Conservation (phyloP, 1,140 invertebrate genomes). For the Lutraria rhynchaena region DNA sequence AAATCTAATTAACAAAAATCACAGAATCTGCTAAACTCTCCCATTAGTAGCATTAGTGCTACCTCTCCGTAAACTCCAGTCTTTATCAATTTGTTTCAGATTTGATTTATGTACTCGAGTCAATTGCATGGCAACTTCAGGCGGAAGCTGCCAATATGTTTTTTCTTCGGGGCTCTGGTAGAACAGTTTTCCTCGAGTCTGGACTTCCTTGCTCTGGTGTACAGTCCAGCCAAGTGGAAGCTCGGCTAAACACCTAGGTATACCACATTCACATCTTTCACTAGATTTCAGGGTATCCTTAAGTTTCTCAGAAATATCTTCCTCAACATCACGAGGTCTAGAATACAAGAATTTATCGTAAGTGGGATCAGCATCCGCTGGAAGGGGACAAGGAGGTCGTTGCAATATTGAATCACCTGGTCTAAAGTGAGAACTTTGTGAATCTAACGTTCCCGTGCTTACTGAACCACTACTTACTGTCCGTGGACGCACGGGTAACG, state of each 20-base stretch:
- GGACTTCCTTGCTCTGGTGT: constrained; percentile 45
- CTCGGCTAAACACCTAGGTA: constrained; percentile 41
- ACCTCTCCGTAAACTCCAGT: constrained; percentile 21
- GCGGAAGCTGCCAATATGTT: constrained; percentile 50
- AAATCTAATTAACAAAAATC: neutral
- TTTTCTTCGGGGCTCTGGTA: constrained; percentile 42
- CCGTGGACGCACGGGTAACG: constrained; percentile 24
- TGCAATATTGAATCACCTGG: neutral
- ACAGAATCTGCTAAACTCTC: neutral
- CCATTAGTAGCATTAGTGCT: neutral
- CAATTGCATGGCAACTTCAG: constrained; percentile 53
- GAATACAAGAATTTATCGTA: constrained; percentile 43
- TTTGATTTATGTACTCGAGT: constrained; percentile 45
- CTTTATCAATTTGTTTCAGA: constrained; percentile 30
- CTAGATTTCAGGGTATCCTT: constrained; percentile 27
- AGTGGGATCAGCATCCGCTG: neutral
- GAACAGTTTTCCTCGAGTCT: constrained; percentile 36
- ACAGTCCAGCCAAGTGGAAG: constrained; percentile 57
- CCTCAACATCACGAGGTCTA: constrained; percentile 27
- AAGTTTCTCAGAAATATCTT: constrained; percentile 53
- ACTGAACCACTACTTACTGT: neutral
- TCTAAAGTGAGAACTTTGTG: neutral
- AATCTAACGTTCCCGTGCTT: constrained; percentile 8
- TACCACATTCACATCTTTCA: constrained; percentile 60
- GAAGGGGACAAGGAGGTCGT: constrained; percentile 45